phyloP scores from a whole-genome alignment of 2,797 vertebrate species.

The Hippopotamyrus pictus region DNA sequence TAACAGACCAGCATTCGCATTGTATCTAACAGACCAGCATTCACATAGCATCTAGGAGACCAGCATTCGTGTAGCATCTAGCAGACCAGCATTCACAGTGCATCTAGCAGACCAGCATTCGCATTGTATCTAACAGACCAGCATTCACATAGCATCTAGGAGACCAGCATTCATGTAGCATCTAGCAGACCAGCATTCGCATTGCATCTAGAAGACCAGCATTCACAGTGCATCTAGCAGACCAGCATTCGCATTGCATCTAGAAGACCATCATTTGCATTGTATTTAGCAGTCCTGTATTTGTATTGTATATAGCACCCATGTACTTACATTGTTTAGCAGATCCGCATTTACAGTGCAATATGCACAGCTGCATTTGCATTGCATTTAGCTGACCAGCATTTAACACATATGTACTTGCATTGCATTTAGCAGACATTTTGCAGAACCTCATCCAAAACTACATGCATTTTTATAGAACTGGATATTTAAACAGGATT shows the following conservation, averaged over 20 bases:
- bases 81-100: too few relatives aligned
- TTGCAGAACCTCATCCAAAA: background rate
- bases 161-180: background rate
- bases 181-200: too few relatives aligned
- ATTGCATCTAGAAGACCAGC: too few relatives aligned
- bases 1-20: background rate
- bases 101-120: background rate
- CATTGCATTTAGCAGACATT: background rate
- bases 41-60: background rate
- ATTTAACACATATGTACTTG: background rate
- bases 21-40: background rate
- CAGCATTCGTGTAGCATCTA: too few relatives aligned
- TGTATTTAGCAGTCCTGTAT: too few relatives aligned
- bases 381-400: background rate
- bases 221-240: too few relatives aligned
- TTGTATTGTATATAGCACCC: too few relatives aligned
- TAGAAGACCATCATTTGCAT: too few relatives aligned
- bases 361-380: background rate
- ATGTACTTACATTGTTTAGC: background rate
- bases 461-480: background rate
- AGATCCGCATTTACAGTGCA: background rate
- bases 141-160: background rate
- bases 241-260: too few relatives aligned
- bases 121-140: too few relatives aligned
- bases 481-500: background rate